These are phyloP conservation scores for Rutpela maculata DNA, from an alignment of 2,888 invertebrate genomes.

Conservation along the genomic window DNA sequence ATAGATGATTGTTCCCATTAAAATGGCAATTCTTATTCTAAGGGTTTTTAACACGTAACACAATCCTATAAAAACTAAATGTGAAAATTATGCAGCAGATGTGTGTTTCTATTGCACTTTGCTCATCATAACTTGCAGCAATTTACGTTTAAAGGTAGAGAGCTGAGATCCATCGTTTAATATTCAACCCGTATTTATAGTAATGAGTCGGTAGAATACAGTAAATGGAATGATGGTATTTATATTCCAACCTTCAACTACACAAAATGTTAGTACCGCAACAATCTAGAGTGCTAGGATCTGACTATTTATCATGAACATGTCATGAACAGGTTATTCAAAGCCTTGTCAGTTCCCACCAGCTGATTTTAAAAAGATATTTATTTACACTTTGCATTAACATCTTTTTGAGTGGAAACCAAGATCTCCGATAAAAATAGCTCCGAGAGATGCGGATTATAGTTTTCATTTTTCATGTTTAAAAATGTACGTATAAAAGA, in stretches of 20 bases:
- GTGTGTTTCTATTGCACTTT: conserved; percentile 5
- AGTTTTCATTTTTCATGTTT: conserved; percentile 3
- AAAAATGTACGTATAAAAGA: neutral
- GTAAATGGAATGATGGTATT: conserved; percentile 38
- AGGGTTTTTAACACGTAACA: too few relatives aligned
- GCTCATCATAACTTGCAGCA: neutral
- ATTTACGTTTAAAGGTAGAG: neutral
- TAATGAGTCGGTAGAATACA: conserved; percentile 36
- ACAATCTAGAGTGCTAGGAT: conserved; percentile 13
- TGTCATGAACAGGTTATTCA: conserved; percentile 59
- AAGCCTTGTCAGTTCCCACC: conserved; percentile 56
- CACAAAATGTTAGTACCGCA: conserved; percentile 24
- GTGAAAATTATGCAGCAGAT: neutral
- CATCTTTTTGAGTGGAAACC: neutral
- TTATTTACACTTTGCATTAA: conserved; percentile 22
- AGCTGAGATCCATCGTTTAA: conserved; percentile 13
- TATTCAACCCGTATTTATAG: conserved; percentile 10
- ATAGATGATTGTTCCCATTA: too few relatives aligned
- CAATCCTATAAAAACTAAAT: neutral
- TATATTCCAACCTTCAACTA: conserved; percentile 32
- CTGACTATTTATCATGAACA: conserved; percentile 55
- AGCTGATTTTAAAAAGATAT: conserved; percentile 40
- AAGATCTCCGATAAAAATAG: neutral
- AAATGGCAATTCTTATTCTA: too few relatives aligned
- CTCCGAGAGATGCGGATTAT: neutral